Conservation (phyloP, 2,888 invertebrate genomes). For the Chymomyza fuscimana region DNA sequence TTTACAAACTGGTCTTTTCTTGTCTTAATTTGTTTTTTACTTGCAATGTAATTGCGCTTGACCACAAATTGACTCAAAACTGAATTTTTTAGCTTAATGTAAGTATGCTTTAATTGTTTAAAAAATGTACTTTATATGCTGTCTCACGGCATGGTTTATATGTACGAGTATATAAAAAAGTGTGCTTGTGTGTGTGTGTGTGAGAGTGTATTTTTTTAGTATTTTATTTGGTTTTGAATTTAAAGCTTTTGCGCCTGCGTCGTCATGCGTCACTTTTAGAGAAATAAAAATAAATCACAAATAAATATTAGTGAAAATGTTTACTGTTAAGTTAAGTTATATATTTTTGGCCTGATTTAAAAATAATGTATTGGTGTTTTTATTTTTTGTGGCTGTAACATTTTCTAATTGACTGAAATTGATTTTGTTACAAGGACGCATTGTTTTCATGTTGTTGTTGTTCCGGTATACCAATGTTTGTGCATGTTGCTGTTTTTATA, state of each 20-base stretch:
- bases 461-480: slow-evolving; percentile 46
- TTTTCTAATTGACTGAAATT: slow-evolving; percentile 78
- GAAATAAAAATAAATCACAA: slow-evolving; percentile 61
- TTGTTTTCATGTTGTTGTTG: slow-evolving; percentile 44
- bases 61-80: slow-evolving; percentile 68
- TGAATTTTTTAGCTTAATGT: slow-evolving; percentile 56
- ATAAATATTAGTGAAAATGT: slow-evolving; percentile 22
- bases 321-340: slow-evolving; percentile 31
- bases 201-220: slow-evolving; percentile 36
- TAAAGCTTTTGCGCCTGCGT: slow-evolving; percentile 73
- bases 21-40: slow-evolving; percentile 26
- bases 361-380: slow-evolving; percentile 31
- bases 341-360: slow-evolving; percentile 26
- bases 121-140: slow-evolving; percentile 46
- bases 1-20: slow-evolving; percentile 28
- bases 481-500: slow-evolving; percentile 19
- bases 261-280: slow-evolving; percentile 41
- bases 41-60: slow-evolving; percentile 19
- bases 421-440: slow-evolving; percentile 78
- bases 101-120: slow-evolving; percentile 38
- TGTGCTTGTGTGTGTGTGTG: slow-evolving; percentile 31
- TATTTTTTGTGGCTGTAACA: slow-evolving; percentile 45
- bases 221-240: slow-evolving; percentile 58
- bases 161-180: slow-evolving; percentile 50
- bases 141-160: slow-evolving; percentile 4